Evolutionary conservation across 2,113 vertebrate genomes (phyloP), one percentile per base, ranked within the genome.

Genomic region (Pangasianodon hypophthalmus): DNA sequence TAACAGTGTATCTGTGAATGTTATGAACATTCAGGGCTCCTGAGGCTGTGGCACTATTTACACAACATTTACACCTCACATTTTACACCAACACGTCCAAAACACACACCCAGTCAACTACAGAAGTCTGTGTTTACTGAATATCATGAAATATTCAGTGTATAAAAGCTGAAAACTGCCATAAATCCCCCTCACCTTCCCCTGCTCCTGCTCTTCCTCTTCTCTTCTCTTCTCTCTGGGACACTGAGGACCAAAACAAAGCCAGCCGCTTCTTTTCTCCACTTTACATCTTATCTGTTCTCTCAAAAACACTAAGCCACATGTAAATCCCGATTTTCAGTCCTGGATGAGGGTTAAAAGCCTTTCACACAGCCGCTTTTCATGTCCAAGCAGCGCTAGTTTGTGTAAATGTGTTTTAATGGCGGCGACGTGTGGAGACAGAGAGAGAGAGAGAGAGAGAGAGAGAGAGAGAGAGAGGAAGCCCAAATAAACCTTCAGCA

Each of bases 401-500:
- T 89, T 13, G 92, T 88, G 91, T 92, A 90, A 75, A 60, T 91
- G 93, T 91, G 26, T 18, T 93, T 94, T 95, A 96, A 96, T 96
- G 95, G 96, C 95, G 95, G 93, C 94, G 93, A 92, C 93, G 50
- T 58, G 29, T 58, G 16, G 8, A 44, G 7, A 46, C 14, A 69
- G 21, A n/a, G 29, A 62, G 92, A 95, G 92, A 91, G 93, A 92
- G 52, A 26, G 24, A 62, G 92, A 95, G 91, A 91, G 93, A 92
- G 89, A 95, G 92, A 91, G 93, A 92, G 52, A 26, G 24, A 62
- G 92, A 95, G 91, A 91, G 93, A 92, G 89, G 84, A 90, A 93
- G 95, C 94, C 94, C 94, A 96, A 96, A 95, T 95, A 96, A 71
- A 60, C 93, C 89, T 84, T 41, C 90, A 79, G 92, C 92, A 91